These are phyloP conservation scores for Lasioglossum oenotherae DNA, from an alignment of 2,888 invertebrate species.

Conservation along the genomic window DNA sequence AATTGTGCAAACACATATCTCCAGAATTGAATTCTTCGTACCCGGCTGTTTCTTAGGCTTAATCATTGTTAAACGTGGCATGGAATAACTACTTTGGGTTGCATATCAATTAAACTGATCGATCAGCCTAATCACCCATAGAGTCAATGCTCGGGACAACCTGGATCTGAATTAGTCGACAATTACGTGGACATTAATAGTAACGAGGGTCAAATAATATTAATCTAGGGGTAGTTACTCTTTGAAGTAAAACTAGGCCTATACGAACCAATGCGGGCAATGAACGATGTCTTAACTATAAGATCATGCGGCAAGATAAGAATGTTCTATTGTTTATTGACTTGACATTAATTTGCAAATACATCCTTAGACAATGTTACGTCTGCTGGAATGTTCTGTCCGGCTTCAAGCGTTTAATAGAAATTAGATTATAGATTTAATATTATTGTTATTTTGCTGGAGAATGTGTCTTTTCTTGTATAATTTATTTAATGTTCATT, in stretches of 20 bases:
- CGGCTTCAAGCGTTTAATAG: not conserved
- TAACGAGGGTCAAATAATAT: slow-evolving; percentile 68
- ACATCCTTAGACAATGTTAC: not conserved
- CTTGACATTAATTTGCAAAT: not conserved
- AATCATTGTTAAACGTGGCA: slow-evolving; percentile 31
- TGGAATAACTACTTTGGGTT: slow-evolving; percentile 41
- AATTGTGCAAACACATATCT: slow-evolving; percentile 2
- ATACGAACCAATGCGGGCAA: slow-evolving; percentile 23
- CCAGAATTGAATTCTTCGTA: slow-evolving; percentile 15
- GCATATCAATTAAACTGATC: slow-evolving; percentile 62
- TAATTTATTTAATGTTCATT: not conserved
- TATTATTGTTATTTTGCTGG: not conserved
- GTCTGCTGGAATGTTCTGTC: not conserved
- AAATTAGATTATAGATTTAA: too few species aligned
- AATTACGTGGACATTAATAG: slow-evolving; percentile 76
- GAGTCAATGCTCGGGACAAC: slow-evolving; percentile 70
- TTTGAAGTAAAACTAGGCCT: slow-evolving; percentile 46
- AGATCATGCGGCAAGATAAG: not conserved
- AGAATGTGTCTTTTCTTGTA: not conserved
- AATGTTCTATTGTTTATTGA: not conserved
- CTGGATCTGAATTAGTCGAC: slow-evolving; percentile 74
- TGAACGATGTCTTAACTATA: slow-evolving; percentile 10
- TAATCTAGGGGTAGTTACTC: slow-evolving; percentile 56
- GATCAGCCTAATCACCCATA: slow-evolving; percentile 61
- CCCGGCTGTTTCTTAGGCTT: slow-evolving; percentile 23